These are phyloP conservation scores for Aphidius gifuensis DNA, from an alignment of 1,140 invertebrate species.

Conservation along the genomic window DNA sequence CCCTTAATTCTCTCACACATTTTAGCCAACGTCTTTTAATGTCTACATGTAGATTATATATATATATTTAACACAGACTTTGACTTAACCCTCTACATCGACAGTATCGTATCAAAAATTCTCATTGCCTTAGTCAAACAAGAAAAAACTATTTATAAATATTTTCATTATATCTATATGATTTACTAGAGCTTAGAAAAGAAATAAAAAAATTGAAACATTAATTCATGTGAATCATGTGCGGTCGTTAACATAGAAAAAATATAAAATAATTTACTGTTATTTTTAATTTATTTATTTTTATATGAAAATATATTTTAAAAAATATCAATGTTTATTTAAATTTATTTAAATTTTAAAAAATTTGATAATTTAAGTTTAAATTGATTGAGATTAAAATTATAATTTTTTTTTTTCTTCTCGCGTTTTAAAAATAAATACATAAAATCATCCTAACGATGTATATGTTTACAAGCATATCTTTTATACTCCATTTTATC, in stretches of 20 bases:
- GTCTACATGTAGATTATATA: neutral
- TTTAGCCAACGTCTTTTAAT: neutral
- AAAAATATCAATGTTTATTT: neutral
- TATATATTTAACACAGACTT: too few relatives aligned
- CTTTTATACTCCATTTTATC: slow-evolving; percentile 15
- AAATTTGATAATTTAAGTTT: too few relatives aligned
- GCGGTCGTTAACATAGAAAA: too few relatives aligned
- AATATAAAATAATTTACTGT: too few relatives aligned
- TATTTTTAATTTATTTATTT: too few relatives aligned
- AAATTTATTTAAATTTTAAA: neutral
- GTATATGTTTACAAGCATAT: slow-evolving; percentile 10
- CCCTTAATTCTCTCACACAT: neutral
- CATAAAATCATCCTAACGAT: slow-evolving; percentile 6
- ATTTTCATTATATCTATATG: neutral
- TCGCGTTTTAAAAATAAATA: too few relatives aligned
- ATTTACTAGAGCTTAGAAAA: too few relatives aligned
- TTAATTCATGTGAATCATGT: too few relatives aligned
- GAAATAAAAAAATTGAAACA: too few relatives aligned
- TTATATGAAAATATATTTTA: too few relatives aligned
- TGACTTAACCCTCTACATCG: neutral
- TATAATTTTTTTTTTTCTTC: neutral
- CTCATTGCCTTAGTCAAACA: neutral
- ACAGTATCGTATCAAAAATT: slow-evolving; percentile 13
- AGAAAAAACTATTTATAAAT: neutral
- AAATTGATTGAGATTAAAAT: too few relatives aligned